phyloP scores from a whole-genome alignment of 2,888 invertebrate species.

The Aleiodes testaceus region DNA sequence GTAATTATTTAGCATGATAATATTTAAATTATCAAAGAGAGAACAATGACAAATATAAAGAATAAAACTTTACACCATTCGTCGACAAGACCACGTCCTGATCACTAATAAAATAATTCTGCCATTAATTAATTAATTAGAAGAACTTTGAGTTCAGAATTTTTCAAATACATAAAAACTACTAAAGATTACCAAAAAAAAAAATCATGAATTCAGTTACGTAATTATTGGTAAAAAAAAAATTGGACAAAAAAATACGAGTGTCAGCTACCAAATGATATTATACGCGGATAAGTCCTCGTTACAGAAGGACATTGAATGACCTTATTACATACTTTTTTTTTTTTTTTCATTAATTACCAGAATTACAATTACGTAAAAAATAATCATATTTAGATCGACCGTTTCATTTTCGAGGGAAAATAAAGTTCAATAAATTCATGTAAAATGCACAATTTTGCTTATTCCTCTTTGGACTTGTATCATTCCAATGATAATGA shows the following conservation, averaged over 20 bases:
- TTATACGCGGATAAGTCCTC: conserved; percentile 8
- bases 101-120: conserved; percentile 15
- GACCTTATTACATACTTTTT: conserved; percentile 26
- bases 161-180: conserved; percentile 38
- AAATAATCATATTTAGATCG: conserved; percentile 38
- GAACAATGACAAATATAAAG: conserved; percentile 52
- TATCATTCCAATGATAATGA: conserved; percentile 29
- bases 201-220: conserved; percentile 40
- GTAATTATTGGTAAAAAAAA: conserved; percentile 42
- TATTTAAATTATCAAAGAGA: conserved; percentile 44
- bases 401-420: conserved; percentile 11
- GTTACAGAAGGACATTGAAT: conserved; percentile 24
- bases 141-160: conserved; percentile 13
- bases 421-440: conserved; percentile 18
- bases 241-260: conserved; percentile 24
- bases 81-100: conserved; percentile 39
- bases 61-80: conserved; percentile 67
- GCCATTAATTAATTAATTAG: not conserved
- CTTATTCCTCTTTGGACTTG: conserved; percentile 12
- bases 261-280: conserved; percentile 1
- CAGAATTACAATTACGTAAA: conserved; percentile 32
- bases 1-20: conserved; percentile 31
- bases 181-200: conserved; percentile 39
- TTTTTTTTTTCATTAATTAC: conserved; percentile 17
- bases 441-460: conserved; percentile 24